phyloP scores from a whole-genome alignment of 2,113 vertebrate species.

The Thunnus thynnus region DNA sequence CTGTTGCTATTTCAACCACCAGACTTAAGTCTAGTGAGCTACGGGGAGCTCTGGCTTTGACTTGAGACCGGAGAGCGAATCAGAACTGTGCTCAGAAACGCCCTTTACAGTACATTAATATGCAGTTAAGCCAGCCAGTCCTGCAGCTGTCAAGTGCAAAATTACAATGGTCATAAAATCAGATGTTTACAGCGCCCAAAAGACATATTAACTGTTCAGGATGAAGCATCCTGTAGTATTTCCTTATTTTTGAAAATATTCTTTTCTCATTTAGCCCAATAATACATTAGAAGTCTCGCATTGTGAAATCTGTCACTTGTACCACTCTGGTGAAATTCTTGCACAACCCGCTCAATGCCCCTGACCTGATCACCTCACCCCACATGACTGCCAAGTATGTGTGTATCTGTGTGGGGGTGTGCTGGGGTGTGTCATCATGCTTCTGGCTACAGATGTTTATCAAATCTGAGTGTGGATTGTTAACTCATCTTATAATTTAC shows the following conservation, averaged over 20 bases:
- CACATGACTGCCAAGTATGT: conserved; percentile 52
- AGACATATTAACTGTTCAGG: conserved; percentile 54
- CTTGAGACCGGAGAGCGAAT: conserved; percentile 60
- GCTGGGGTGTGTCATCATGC: conserved; percentile 52
- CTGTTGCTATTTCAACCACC: conserved; percentile 69
- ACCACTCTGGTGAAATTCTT: conserved; percentile 59
- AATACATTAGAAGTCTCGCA: conserved; percentile 39
- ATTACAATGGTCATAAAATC: conserved; percentile 65
- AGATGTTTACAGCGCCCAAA: conserved; percentile 55
- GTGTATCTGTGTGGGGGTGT: conserved; percentile 33
- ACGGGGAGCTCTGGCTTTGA: conserved; percentile 57
- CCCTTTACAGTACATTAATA: conserved; percentile 53
- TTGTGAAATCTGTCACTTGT: conserved; percentile 64
- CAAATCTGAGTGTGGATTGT: conserved; percentile 35
- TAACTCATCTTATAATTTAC: conserved; percentile 24
- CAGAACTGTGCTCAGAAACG: conserved; percentile 43
- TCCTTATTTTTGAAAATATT: conserved; percentile 55
- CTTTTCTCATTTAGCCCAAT: conserved; percentile 28
- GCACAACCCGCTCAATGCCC: conserved; percentile 51
- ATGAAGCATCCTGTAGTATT: conserved; percentile 56
- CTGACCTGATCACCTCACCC: conserved; percentile 62
- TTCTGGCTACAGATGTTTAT: conserved; percentile 52
- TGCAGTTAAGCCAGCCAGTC: conserved; percentile 53
- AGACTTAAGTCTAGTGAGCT: conserved; percentile 59
- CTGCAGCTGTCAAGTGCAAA: conserved; percentile 59